phyloP scores from a whole-genome alignment of 2,888 invertebrate species.

The Chymomyza amoena region DNA sequence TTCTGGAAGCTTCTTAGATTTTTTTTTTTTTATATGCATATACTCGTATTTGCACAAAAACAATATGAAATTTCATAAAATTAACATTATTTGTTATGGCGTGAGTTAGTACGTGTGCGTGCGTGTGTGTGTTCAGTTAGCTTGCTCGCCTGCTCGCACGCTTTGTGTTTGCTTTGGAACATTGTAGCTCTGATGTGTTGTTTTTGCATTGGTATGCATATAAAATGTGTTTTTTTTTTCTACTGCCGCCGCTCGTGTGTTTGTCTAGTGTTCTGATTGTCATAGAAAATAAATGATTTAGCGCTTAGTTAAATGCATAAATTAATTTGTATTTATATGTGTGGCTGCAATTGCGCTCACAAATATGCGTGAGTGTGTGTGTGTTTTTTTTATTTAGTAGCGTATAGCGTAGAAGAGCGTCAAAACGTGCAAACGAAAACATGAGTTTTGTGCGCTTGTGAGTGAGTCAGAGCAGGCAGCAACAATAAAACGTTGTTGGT shows the following conservation, averaged over 20 bases:
- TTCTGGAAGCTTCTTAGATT: constrained; percentile 47
- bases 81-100: constrained; percentile 31
- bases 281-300: constrained; percentile 55
- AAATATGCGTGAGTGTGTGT: constrained; percentile 12
- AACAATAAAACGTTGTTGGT: constrained; percentile 10
- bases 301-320: constrained; percentile 64
- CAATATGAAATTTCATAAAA: constrained; percentile 27
- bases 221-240: constrained; percentile 8
- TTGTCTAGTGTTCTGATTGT: constrained; percentile 34
- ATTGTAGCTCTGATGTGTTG: constrained; percentile 19
- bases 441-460: constrained; percentile 13
- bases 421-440: constrained; percentile 20
- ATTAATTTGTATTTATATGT: constrained; percentile 35
- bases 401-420: neutral
- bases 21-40: neutral
- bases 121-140: neutral
- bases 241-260: constrained; percentile 6
- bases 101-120: constrained; percentile 5
- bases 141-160: constrained; percentile 11
- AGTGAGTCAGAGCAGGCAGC: constrained; percentile 9
- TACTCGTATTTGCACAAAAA: neutral
- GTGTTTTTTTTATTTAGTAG: constrained; percentile 18
- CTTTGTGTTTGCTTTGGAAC: constrained; percentile 28
- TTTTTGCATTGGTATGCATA: constrained; percentile 34
- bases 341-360: neutral